A percentile compares a stretch with the other conserved stretches of the same genome.
These are phyloP conservation scores for Chrysolina americana DNA, from an alignment of 2,888 invertebrate genomes.

Conservation along the genomic window DNA sequence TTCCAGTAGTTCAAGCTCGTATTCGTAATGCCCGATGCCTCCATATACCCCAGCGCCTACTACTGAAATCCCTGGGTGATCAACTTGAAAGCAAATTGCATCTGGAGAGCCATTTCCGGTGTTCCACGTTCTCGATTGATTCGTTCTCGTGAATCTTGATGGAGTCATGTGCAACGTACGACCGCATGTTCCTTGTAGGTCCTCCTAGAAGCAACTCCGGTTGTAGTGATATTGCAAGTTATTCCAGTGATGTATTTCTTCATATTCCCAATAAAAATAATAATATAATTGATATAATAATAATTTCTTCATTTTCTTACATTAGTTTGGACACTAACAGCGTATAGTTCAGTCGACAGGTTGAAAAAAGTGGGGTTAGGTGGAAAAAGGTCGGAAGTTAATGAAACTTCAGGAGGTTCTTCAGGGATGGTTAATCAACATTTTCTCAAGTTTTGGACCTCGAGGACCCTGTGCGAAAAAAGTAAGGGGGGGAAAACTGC, in stretches of 20 bases:
- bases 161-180: constrained; percentile 88
- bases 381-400: no score
- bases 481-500: no score
- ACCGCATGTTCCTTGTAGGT: constrained; percentile 81
- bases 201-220: constrained; percentile 70
- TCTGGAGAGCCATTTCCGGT: constrained; percentile 97
- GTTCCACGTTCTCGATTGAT: constrained; percentile 94
- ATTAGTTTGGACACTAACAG: no score
- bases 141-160: constrained; percentile 91
- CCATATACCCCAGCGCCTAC: constrained; percentile 93
- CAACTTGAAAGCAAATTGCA: constrained; percentile 95
- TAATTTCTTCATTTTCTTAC: no score
- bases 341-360: no score
- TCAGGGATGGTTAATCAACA: no score
- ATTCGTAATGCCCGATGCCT: constrained; percentile 90
- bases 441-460: no score
- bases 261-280: background rate
- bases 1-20: constrained; percentile 90
- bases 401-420: no score
- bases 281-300: no score
- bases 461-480: no score
- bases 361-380: no score
- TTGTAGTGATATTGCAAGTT: background rate
- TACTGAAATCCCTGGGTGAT: constrained; percentile 89
- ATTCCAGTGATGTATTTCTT: background rate